Percentiles rank a stretch among this genome's conserved stretches.
These are phyloP conservation scores for Helicoverpa assulta DNA, from an alignment of 2,888 invertebrate genomes.

Conservation along the genomic window DNA sequence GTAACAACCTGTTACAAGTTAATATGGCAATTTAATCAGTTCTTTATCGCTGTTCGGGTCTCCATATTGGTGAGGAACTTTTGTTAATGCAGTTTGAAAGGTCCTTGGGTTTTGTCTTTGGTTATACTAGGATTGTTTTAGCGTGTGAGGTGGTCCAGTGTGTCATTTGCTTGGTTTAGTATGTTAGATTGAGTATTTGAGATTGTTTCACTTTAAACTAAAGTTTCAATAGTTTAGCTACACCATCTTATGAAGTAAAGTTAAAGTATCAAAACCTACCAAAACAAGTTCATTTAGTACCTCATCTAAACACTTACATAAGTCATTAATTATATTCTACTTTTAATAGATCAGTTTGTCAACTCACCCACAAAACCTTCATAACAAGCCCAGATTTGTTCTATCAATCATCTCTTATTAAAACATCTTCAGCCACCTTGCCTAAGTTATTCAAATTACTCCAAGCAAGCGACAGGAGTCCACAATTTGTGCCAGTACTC, in stretches of 20 bases:
- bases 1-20: conserved; percentile 49
- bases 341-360: not conserved
- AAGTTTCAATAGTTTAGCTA: no score
- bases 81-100: conserved; percentile 9
- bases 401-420: not conserved
- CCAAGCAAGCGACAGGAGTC: not conserved
- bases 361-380: not conserved
- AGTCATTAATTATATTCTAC: no score
- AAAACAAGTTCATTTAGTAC: no score
- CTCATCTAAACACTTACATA: not conserved
- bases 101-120: conserved; percentile 1
- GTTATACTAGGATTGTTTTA: not conserved
- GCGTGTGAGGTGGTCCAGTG: not conserved
- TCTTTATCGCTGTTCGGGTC: conserved; percentile 43
- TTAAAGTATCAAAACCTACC: no score
- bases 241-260: no score
- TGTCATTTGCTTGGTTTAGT: conserved; percentile 14
- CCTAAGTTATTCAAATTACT: not conserved
- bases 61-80: conserved; percentile 42
- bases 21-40: conserved; percentile 55
- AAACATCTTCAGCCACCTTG: not conserved
- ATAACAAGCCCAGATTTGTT: not conserved
- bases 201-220: not conserved
- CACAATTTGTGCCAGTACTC: conserved; percentile 19
- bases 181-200: not conserved